These are phyloP conservation scores for Aulostomus chinensis DNA, from an alignment of 2,797 vertebrate species.

Conservation along the genomic window DNA sequence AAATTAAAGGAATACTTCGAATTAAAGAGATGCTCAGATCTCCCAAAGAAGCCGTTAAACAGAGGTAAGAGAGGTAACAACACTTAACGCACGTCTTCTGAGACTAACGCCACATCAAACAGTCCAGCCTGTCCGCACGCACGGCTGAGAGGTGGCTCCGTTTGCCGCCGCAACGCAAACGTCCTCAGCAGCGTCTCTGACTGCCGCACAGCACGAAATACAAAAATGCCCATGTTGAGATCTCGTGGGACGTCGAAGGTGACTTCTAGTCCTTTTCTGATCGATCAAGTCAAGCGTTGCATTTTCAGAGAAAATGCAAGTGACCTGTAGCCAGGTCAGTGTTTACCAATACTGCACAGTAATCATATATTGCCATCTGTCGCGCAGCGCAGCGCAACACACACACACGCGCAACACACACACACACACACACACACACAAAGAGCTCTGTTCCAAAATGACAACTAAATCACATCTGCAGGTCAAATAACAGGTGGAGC, in stretches of 20 bases:
- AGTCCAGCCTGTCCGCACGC: neutral
- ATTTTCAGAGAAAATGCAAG: slow-evolving; percentile 1
- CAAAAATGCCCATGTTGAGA: slow-evolving; percentile 20
- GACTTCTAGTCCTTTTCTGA: slow-evolving; percentile 9
- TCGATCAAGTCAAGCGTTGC: neutral
- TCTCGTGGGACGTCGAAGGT: slow-evolving; percentile 1
- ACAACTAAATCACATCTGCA: no score
- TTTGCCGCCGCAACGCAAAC: slow-evolving; percentile 19
- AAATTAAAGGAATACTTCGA: no score
- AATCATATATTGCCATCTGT: slow-evolving; percentile 14
- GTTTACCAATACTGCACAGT: slow-evolving; percentile 41
- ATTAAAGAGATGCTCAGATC: neutral
- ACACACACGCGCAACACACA: slow-evolving; percentile 3
- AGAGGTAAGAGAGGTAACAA: neutral
- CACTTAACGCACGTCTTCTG: neutral
- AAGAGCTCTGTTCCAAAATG: no score
- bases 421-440: slow-evolving; percentile 1
- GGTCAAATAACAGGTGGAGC: no score
- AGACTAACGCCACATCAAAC: neutral
- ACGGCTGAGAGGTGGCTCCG: neutral
- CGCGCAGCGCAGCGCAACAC: no score
- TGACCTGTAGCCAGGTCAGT: neutral
- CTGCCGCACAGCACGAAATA: slow-evolving; percentile 13
- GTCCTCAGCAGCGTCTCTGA: slow-evolving; percentile 40
- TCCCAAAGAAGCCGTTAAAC: neutral